Base-by-base conservation (phyloP, 2,113 vertebrate species). In the Oryzias celebensis region DNA sequence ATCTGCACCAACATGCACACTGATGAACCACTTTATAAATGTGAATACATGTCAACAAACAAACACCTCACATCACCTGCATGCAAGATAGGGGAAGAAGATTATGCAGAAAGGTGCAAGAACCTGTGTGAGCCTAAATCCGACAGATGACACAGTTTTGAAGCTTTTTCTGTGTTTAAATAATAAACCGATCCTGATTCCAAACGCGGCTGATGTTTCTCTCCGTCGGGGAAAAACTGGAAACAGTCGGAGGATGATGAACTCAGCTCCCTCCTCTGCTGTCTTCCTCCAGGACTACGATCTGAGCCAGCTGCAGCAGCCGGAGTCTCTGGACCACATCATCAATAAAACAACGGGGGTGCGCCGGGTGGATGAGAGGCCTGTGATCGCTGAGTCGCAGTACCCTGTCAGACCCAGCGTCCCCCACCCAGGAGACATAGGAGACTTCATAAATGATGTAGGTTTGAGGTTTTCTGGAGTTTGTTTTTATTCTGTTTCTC, bases 401-500 rank as follows among this genome's bases (percentile, higher is more conserved):
- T 98, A 97, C 88, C 97, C 96, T 0, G 81, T 93, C 86, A 91
- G 96, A 86, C 94, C 96, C 50, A 93, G 93, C 57, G 92, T 98
- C 75, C 96, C 97, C 10, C 96, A 98, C 78, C 96, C 96, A 0
- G 96, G 96, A 69, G 96, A 98, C 87, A 99, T 98, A 42, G 97
- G 96, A 44, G 97, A 99, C 85, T 99, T 99, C 81, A 99, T 99
- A 86, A 94, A 91, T 6, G 97, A 99, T 88, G 97, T 98, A 89
- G 24, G 87, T 81, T n/a, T n/a, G 42, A 48, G 7, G 0, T n/a
- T 17, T 47, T n/a, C 16, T 17, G 16, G 7, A 1, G n/a, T 18
- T 17, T n/a, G 6, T 47, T 17, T 36, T 36, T 3, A 8, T 12
- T 36, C 36, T 36, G 36, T 36, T 36, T 36, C 36, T 36, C 36